These are phyloP conservation scores for Lasioglossum figueresi DNA, from an alignment of 2,888 invertebrate species.

Conservation along the genomic window DNA sequence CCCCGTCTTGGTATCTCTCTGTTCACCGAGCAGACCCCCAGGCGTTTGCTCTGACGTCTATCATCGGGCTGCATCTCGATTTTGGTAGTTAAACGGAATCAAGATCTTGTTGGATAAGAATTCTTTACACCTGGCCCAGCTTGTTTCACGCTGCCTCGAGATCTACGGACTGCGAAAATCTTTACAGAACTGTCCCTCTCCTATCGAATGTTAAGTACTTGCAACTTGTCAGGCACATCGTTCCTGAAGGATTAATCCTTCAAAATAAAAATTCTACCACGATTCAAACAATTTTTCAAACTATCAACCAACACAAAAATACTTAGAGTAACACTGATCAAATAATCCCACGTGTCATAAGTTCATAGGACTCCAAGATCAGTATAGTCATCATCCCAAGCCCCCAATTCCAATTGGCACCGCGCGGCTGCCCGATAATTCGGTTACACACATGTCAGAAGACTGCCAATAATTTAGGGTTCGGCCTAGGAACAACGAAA, in stretches of 20 bases:
- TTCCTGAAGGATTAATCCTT: too few species aligned
- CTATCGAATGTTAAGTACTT: background rate
- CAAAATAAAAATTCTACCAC: background rate
- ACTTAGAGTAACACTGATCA: background rate
- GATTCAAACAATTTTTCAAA: background rate
- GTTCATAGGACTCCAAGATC: background rate
- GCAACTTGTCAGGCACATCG: background rate
- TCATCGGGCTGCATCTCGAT: slow-evolving; percentile 49
- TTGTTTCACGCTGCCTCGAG: background rate
- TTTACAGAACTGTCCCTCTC: background rate
- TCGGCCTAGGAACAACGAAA: background rate
- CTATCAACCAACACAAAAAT: background rate
- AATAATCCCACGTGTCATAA: background rate
- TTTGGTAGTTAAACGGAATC: slow-evolving; percentile 31
- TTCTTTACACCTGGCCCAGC: slow-evolving; percentile 10
- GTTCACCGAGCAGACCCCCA: slow-evolving; percentile 49
- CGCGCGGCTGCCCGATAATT: background rate
- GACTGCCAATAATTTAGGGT: background rate
- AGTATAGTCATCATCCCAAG: too few species aligned
- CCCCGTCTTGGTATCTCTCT: slow-evolving; percentile 32
- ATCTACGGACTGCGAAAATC: background rate
- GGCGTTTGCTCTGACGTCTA: slow-evolving; percentile 51
- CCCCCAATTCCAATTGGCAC: background rate
- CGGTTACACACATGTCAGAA: slow-evolving; percentile 19
- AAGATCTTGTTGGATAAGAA: slow-evolving; percentile 20